Evolutionary conservation across 2,797 vertebrate species (phyloP), one percentile per base, ranked within the genome.

Genomic region (Strix occidentalis): DNA sequence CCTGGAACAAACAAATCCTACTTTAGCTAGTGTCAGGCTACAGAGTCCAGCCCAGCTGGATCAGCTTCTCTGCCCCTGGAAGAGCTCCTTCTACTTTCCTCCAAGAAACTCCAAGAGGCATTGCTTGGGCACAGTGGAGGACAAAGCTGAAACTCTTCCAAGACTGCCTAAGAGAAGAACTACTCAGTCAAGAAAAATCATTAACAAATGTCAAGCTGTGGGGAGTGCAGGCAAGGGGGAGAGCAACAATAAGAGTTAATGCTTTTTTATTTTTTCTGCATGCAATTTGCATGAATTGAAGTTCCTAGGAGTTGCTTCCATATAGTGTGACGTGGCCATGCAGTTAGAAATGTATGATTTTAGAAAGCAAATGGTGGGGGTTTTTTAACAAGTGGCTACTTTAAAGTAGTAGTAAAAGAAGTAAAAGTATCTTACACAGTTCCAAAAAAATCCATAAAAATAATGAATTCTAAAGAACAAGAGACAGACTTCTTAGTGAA

Each of bases 101-200:
- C 58, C 43, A 56, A 64, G 50, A 76, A 86, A n/a, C 53, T 95
- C 65, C 13, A 20, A 85, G 60, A 90, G 5, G 17, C 26, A 0
- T 70, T 58, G 84, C 9, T 3, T 89, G 88, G 74, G 83, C 86
- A 87, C 48, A 77, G 86, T 4, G 50, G 35, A 92, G 85, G 88
- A 95, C 86, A 85, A 94, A 97, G 93, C 86, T 91, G 94, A 95
- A 95, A 84, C 24, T 43, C 66, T 84, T 95, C 91, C 94, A 91
- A 85, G 57, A 58, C 45, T 77, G 78, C 84, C 68, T 84, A 65
- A 95, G 75, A 94, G 77, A 76, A 90, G 71, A 95, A 61, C 41
- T 43, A 33, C 78, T 93, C 68, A 39, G 37, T 75, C 23, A 85
- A 93, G 54, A 63, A 89, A 90, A 95, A 37, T 35, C 71, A 90